Percentiles rank a stretch among this genome's conserved stretches.
Conservation (phyloP, 2,113 vertebrate species). For the Eidolon helvum region DNA sequence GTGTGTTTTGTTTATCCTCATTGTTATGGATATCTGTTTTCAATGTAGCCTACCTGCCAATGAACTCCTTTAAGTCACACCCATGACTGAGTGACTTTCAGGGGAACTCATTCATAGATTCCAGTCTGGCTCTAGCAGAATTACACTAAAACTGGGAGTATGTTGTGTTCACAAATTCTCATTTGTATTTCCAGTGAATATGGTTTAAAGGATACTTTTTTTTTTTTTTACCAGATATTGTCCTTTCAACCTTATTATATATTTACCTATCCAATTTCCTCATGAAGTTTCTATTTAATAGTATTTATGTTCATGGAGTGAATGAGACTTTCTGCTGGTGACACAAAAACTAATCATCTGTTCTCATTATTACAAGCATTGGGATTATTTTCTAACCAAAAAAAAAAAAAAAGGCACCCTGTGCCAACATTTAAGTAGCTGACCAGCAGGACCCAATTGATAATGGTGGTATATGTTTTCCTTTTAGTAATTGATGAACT, state of each 20-base stretch:
- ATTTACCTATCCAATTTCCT: background rate
- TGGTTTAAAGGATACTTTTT: background rate
- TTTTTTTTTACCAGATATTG: background rate
- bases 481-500: background rate
- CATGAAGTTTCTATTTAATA: background rate
- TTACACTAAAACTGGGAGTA: background rate
- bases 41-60: background rate
- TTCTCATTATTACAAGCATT: background rate
- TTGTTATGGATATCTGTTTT: background rate
- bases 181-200: background rate
- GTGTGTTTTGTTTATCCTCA: background rate
- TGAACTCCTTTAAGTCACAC: background rate
- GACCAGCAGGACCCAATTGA: background rate
- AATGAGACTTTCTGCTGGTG: background rate
- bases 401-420: background rate
- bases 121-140: background rate
- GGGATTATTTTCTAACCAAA: background rate
- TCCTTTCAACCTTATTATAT: background rate
- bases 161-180: background rate
- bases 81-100: background rate
- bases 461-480: background rate
- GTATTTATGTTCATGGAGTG: background rate
- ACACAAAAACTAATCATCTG: background rate
- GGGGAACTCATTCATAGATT: background rate
- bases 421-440: background rate